Evolutionary conservation across 2,797 vertebrate species (phyloP), one percentile per base, ranked within the genome.

Genomic region (Anolis apletophallus): DNA sequence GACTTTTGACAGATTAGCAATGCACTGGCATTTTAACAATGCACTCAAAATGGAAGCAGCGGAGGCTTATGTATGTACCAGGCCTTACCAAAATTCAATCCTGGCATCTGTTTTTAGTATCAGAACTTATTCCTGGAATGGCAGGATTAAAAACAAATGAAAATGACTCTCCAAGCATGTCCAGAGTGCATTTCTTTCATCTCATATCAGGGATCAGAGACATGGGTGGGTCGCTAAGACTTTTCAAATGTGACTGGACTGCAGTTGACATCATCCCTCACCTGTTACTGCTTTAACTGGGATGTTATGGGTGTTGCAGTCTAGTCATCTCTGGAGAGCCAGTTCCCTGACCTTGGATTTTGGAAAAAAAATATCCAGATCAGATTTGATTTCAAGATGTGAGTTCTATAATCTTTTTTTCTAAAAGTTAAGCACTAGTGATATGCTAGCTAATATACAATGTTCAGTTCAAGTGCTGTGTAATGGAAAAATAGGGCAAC

Each of bases 351-450:
- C 61, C 61, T 29, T 64, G 61, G 61, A 64, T 64, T 64, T 64
- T 64, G 61, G 61, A 32, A 8, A 52, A 71, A 71, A 29, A 54
- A 57, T 17, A 50, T 83, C 71, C 52, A 75, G 64, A 75, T 52
- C 55, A 50, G 71, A 46, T 21, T 16, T 78, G 6, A 34, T 26
- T 54, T 19, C 40, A 26, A 78, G 32, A 85, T 52, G 6, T 55
- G 52, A 78, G 3, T 17, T 0, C 55, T 32, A 29, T 17, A 29
- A 61, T 75, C 36, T 67, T 19, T 50, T 76, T 82, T 52, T 26
- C 40, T 23, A 74, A 57, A 64, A 83, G 64, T 83, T 75, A 64
- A 75, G 40, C 81, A 64, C 71, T 75, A 40, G 59, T 23, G 73
- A 84, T 85, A 78, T 55, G 34, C 73, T 23, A 75, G 23, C 40